These are phyloP conservation scores for Pseudolycoriella hygida DNA, from an alignment of 2,888 invertebrate species.

Conservation along the genomic window DNA sequence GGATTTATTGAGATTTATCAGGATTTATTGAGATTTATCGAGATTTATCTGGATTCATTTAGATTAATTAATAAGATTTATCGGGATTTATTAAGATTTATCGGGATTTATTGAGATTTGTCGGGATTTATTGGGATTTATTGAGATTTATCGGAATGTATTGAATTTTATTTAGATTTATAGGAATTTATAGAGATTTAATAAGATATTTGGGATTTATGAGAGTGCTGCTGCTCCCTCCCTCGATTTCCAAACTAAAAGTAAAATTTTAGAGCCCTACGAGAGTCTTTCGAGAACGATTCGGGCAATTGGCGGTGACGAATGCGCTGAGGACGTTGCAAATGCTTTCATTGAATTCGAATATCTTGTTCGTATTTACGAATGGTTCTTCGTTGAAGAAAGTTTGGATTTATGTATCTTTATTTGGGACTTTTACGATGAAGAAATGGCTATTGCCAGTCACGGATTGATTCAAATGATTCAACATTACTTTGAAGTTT, in stretches of 20 bases:
- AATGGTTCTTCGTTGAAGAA: neutral
- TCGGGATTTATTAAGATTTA: too few relatives aligned
- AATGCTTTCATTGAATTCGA: neutral
- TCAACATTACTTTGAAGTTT: neutral
- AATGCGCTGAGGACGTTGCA: neutral
- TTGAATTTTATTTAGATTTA: too few relatives aligned
- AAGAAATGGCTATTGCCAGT: neutral
- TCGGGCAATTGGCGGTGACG: neutral
- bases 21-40: too few relatives aligned
- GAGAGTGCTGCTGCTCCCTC: too few relatives aligned
- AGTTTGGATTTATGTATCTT: neutral
- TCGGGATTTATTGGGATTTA: too few relatives aligned
- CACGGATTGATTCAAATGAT: neutral
- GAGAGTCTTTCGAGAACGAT: neutral
- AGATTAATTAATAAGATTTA: too few relatives aligned
- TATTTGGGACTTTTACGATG: neutral
- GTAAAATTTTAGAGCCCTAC: neutral
- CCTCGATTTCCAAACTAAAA: too few relatives aligned
- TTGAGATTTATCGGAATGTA: too few relatives aligned
- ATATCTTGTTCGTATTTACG: neutral
- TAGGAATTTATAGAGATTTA: too few relatives aligned
- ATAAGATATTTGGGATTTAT: neutral
- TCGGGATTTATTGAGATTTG: too few relatives aligned
- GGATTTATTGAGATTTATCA: too few relatives aligned
- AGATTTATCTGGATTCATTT: too few relatives aligned